phyloP scores from a whole-genome alignment of 1,140 invertebrate species.

The Drosophila yakuba region DNA sequence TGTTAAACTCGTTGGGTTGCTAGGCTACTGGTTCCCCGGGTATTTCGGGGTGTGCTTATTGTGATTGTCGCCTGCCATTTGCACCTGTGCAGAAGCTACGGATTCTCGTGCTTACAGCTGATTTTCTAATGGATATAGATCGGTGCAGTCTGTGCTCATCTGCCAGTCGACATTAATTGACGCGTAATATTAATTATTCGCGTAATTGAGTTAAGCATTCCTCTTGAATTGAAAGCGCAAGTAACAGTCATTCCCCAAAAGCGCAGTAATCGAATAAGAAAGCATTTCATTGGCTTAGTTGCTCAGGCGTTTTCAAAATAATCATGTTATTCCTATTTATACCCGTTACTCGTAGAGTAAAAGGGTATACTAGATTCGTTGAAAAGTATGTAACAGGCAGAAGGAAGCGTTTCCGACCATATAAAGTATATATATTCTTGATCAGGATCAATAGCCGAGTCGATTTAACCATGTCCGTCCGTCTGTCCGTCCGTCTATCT shows the following conservation, averaged over 20 bases:
- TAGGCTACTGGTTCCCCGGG: slow-evolving; percentile 15
- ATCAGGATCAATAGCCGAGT: no score
- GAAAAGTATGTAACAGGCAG: no score
- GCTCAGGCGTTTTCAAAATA: no score
- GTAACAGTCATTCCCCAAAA: background rate
- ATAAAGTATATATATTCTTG: no score
- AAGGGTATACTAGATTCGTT: no score
- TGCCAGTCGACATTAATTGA: background rate
- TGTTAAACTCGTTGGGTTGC: slow-evolving; percentile 17
- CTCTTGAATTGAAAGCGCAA: background rate
- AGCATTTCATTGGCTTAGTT: background rate
- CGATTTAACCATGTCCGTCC: no score
- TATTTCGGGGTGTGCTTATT: slow-evolving; percentile 1
- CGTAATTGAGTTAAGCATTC: slow-evolving; percentile 16
- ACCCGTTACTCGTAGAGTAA: no score
- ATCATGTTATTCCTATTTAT: no score
- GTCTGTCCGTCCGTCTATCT: no score
- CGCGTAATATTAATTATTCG: slow-evolving; percentile 10
- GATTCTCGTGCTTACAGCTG: slow-evolving; percentile 1
- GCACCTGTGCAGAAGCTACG: slow-evolving; percentile 8
- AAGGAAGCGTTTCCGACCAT: no score
- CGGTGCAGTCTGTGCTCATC: background rate
- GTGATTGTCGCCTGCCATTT: slow-evolving; percentile 25
- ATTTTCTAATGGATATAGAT: slow-evolving; percentile 15
- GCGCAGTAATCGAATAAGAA: background rate